Evolutionary conservation across 1,140 invertebrate genomes (phyloP), one percentile per base, ranked within the genome.

Genomic region (Drosophila subobscura): DNA sequence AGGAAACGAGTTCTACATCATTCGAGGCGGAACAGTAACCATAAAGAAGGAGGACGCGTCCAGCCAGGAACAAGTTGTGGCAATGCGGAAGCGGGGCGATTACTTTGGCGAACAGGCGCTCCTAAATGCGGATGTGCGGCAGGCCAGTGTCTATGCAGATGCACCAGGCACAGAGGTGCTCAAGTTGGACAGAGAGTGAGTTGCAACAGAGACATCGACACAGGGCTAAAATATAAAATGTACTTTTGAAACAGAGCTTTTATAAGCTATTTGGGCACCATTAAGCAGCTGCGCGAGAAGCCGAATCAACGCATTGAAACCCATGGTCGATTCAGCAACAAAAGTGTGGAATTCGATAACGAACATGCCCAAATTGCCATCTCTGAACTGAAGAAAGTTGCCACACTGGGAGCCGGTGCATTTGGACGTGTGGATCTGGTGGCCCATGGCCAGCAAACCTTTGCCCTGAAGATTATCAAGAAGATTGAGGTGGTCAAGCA

Each of bases 1-100:
- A 59, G 98, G 98, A 3, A 97, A 99, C 91, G 98, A 98, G 76
- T 99, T 99, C 92, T 99, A 97, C 90, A 98, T 99, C 61, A 98
- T 99, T 64, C 95, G 97, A 60, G 96, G 96, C 16, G 98, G 98
- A 10, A 96, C 95, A 67, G 97, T 98, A 23, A 94, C 95, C 54
- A 94, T 97, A 54, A 96, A 94, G 1, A 95, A 96, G 88, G 92
- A 92, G 41, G 92, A 93, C 16, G 93, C 94, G 5, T 92, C 92
- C 0, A 91, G 90, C 0, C 92, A 93, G 49, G 94, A 95, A 65
- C 92, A 93, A 50, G 91, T 94, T 3, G 93, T 96, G 3, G 93
- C 93, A 2, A 92, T 93, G 8, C 93, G 96, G n/a, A 92, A 93
- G 7, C 93, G 94, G 12, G 96, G 96, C 3, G 93, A 96, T 54